These are phyloP conservation scores for Ganaspis sp. DNA, from an alignment of 1,140 invertebrate genomes.

Conservation along the genomic window DNA sequence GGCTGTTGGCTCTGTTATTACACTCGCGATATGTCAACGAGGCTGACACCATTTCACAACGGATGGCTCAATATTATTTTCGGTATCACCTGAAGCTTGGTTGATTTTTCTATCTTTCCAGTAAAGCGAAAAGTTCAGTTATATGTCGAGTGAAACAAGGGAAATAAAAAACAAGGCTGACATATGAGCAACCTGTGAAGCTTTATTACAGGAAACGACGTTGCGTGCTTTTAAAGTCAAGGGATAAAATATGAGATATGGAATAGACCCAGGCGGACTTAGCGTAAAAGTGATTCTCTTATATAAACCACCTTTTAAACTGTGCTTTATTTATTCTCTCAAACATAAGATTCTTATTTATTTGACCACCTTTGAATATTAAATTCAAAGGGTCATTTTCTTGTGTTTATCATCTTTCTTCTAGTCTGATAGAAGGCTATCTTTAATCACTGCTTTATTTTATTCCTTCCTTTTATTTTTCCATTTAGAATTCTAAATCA, in stretches of 20 bases:
- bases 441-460: background rate
- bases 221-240: conserved; percentile 14
- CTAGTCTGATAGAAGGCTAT: background rate
- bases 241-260: conserved; percentile 14
- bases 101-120: background rate
- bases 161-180: conserved; percentile 7
- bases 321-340: background rate
- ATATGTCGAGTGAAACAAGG: background rate
- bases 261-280: background rate
- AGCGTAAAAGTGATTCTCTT: conserved; percentile 7
- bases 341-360: background rate
- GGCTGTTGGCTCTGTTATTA: background rate
- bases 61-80: background rate
- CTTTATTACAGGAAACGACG: conserved; percentile 13
- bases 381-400: background rate
- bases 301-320: background rate
- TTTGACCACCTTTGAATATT: background rate
- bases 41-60: background rate
- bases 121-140: background rate
- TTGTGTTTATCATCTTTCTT: background rate
- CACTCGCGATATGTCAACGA: conserved; percentile 21
- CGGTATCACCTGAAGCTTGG: background rate
- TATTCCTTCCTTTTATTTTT: too few relatives aligned
- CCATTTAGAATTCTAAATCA: background rate
- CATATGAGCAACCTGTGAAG: conserved; percentile 26